Conservation (phyloP, 2,113 vertebrate species). For the Narcine bancroftii region DNA sequence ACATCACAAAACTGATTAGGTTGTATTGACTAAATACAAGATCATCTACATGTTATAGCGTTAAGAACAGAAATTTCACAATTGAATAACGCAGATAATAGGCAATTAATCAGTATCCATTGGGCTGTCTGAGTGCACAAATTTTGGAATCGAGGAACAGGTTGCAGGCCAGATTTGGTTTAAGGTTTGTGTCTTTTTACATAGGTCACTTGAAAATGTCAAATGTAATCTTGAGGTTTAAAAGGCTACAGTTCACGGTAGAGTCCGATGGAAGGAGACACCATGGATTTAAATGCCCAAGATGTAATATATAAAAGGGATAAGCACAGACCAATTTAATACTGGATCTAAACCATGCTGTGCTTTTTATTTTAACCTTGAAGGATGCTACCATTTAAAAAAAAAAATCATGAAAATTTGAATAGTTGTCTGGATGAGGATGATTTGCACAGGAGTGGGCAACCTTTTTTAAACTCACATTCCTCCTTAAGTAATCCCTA, state of each 20-base stretch:
- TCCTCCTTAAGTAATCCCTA: no score
- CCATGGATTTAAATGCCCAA: not conserved
- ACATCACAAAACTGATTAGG: not conserved
- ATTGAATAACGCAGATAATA: not conserved
- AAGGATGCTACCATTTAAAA: not conserved
- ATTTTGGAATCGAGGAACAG: not conserved
- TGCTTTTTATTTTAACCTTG: not conserved
- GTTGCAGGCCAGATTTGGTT: no score
- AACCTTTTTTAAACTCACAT: no score
- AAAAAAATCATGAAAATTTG: not conserved
- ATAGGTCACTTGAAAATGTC: not conserved
- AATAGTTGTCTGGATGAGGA: not conserved
- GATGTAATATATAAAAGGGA: not conserved
- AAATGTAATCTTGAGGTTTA: not conserved
- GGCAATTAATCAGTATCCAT: not conserved
- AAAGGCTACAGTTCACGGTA: not conserved
- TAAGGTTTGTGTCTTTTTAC: not conserved
- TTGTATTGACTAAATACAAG: not conserved
- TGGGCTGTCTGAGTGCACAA: not conserved
- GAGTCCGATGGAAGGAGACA: not conserved
- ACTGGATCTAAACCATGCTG: not conserved
- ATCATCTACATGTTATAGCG: not conserved
- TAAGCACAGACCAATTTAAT: not conserved
- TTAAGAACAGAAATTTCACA: not conserved
- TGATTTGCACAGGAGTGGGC: no score